These are phyloP conservation scores for Harlomillsia oculata DNA, from an alignment of 1,140 invertebrate species.

Conservation along the genomic window DNA sequence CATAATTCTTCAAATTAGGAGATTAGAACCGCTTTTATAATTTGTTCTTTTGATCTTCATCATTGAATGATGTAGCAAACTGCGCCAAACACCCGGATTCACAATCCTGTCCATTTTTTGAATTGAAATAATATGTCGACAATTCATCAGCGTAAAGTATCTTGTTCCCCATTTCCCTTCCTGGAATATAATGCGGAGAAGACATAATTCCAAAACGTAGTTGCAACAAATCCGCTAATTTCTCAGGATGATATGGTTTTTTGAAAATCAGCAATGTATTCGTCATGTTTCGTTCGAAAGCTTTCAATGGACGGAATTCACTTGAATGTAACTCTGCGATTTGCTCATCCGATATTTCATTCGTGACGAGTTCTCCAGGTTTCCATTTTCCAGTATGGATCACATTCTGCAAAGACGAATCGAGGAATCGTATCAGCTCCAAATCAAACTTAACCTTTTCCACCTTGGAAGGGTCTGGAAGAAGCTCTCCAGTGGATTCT, in stretches of 20 bases:
- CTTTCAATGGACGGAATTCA: conserved; percentile 17
- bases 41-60: conserved; percentile 2
- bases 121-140: conserved; percentile 21
- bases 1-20: no score
- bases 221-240: conserved; percentile 10
- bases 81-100: conserved; percentile 12
- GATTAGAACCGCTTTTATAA: no score
- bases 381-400: conserved; percentile 16
- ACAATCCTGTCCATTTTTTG: conserved; percentile 16
- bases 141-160: conserved; percentile 20
- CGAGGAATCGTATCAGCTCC: conserved; percentile 10
- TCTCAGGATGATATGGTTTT: conserved; percentile 20
- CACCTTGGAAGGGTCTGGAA: not conserved
- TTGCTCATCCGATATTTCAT: conserved; percentile 10
- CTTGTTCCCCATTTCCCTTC: not conserved
- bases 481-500: conserved; percentile 12
- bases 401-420: conserved; percentile 1
- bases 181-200: not conserved
- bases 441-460: conserved; percentile 14
- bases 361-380: conserved; percentile 9
- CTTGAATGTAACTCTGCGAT: conserved; percentile 9
- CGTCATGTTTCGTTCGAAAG: not conserved
- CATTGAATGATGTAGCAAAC: conserved; percentile 12
- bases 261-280: conserved; percentile 8
- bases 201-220: conserved; percentile 15